phyloP scores from a whole-genome alignment of 2,888 invertebrate genomes.

The Spisula subtruncata region DNA sequence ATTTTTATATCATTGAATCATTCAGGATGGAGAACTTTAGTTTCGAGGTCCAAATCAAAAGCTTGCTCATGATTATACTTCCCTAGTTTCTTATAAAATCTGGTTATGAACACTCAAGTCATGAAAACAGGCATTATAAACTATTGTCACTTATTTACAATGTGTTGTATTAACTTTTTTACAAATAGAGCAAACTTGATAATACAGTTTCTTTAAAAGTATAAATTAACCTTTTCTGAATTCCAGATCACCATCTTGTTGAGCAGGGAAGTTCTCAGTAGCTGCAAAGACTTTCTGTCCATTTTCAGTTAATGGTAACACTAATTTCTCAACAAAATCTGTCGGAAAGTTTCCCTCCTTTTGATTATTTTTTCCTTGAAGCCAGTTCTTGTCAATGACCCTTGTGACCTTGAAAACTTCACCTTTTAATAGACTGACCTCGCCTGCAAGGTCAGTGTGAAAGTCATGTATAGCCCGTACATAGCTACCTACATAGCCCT shows the following conservation, averaged over 20 bases:
- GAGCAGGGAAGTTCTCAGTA: slow-evolving; percentile 81
- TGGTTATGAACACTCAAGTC: too few species aligned
- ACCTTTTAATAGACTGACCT: slow-evolving; percentile 81
- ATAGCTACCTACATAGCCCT: slow-evolving; percentile 81
- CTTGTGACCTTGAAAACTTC: slow-evolving; percentile 83
- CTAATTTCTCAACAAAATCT: slow-evolving; percentile 83
- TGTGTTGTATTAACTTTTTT: too few species aligned
- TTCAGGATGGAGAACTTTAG: too few species aligned
- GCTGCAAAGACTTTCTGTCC: slow-evolving; percentile 84
- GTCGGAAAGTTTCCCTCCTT: slow-evolving; percentile 84
- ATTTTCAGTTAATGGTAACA: slow-evolving; percentile 75
- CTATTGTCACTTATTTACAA: too few species aligned
- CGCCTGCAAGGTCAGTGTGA: slow-evolving; percentile 79
- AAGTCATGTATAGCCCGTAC: slow-evolving; percentile 85
- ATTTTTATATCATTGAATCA: too few species aligned
- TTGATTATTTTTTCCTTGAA: slow-evolving; percentile 77
- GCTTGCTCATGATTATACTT: too few species aligned
- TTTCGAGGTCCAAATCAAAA: too few species aligned
- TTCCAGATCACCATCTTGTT: slow-evolving; percentile 83
- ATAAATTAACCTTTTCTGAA: slow-evolving; percentile 83
- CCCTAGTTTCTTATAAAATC: too few species aligned
- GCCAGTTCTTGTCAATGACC: slow-evolving; percentile 85
- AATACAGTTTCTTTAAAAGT: neutral
- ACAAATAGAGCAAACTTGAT: too few species aligned
- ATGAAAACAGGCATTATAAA: too few species aligned